Evolutionary conservation across 1,140 invertebrate species (phyloP), one percentile per base, ranked within the genome.

Genomic region (Aleiodes sp.): DNA sequence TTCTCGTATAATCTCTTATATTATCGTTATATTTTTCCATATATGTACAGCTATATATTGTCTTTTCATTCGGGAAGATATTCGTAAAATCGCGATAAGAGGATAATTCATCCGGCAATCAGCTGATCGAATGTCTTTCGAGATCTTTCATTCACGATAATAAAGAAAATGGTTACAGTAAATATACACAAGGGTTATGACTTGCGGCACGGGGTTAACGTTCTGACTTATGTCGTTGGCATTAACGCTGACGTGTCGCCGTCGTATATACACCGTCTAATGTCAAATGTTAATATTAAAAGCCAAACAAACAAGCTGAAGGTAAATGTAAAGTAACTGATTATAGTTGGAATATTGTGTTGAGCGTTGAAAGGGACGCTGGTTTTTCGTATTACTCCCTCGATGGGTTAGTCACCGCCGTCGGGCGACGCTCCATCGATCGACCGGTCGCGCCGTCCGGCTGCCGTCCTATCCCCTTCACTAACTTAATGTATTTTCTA

Each of bases 401-500:
- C 79, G 80, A 80, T 75, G 76, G 79, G 80, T 82, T 82, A 83
- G 77, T 83, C 82, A 82, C 81, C 82, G 78, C 39, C 24, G 26
- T 31, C 76, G 78, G 76, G 73, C 80, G 81, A 82, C 79, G 82
- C 81, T 84, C 78, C 76, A 84, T 84, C 82, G 82, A 84, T 84
- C 81, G 79, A 74, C 63, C 70, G 67, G 75, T 79, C 76, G 78
- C 74, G 75, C 63, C 71, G 72, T 73, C 74, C 43, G 59, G 74
- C 57, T 24, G 63, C 70, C 39, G 67, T 52, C 26, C 35, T 4
- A 61, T 61, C 69, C 70, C 71, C 75, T 64, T 3, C 26, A 31
- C 26, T 26, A 24, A 59, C 24, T 29, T n/a, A 59, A 59, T 29
- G 28, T 29, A 59, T 29, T 31, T 29, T 59, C 46, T 12, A 7